Percentiles rank a stretch among this genome's conserved stretches.
Evolutionary conservation across 1,140 invertebrate species (phyloP).

Genomic region (Drosophila mayri): DNA sequence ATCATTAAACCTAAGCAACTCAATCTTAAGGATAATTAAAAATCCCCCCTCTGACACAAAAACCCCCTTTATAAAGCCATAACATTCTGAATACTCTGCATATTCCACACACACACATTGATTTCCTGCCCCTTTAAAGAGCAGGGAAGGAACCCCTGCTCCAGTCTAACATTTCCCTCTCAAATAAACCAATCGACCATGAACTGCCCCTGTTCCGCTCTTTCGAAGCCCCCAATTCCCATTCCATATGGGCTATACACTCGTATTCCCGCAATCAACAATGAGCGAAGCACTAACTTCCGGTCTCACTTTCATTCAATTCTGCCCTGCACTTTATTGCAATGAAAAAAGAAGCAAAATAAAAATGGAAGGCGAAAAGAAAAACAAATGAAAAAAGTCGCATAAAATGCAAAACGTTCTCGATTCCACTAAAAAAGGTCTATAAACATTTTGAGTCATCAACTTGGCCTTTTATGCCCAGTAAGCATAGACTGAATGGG

Average conservation of each 20-base stretch:
- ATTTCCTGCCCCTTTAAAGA: constrained; percentile 26
- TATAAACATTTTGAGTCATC: constrained; percentile 67
- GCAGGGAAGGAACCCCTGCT: neutral
- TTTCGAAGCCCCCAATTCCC: neutral
- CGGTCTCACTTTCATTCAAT: constrained; percentile 68
- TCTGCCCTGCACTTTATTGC: constrained; percentile 59
- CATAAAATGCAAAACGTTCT: constrained; percentile 65
- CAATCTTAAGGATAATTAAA: constrained; percentile 41
- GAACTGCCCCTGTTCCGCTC: constrained; percentile 23
- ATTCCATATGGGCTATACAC: constrained; percentile 3
- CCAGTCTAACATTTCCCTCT: constrained; percentile 39
- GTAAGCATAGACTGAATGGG: neutral
- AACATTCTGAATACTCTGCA: constrained; percentile 20
- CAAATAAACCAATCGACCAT: constrained; percentile 45
- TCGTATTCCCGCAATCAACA: constrained; percentile 41
- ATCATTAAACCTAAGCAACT: constrained; percentile 28
- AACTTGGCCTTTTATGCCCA: constrained; percentile 15
- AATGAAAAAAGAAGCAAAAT: constrained; percentile 9
- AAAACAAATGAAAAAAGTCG: constrained; percentile 42
- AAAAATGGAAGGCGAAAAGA: constrained; percentile 1
- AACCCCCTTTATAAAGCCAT: constrained; percentile 24
- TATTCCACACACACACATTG: constrained; percentile 12
- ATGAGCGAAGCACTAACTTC: constrained; percentile 60
- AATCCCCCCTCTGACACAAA: constrained; percentile 8
- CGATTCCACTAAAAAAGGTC: constrained; percentile 60